Evolutionary conservation across 2,888 invertebrate genomes (phyloP), one percentile per base, ranked within the genome.

Genomic region (Acholoe squamosa): DNA sequence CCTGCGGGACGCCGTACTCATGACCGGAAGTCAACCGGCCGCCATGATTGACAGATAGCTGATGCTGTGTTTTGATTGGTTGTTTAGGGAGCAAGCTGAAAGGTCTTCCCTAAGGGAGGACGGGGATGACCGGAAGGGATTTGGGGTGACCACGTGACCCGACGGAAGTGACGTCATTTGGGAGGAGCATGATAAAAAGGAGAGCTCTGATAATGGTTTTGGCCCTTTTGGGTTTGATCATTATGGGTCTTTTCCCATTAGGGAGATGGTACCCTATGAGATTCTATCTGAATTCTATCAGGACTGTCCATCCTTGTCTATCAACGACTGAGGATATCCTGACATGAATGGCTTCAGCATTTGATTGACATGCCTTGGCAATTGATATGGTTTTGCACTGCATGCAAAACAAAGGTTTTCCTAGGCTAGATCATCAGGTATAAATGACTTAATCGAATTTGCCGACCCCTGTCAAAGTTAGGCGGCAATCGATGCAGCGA

Each of bases 71-170:
- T 71, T 71, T 71, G 71, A 71, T 71, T n/a, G 71, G 71, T 28
- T 71, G 71, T 71, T 71, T 71, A 28, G 14, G 25, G 71, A n/a
- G 71, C 12, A 3, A 14, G 71, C 25, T 71, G 31, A 71, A 71
- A 71, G 71, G n/a, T 25, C 25, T n/a, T 14, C 25, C 71, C 31
- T 28, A 14, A 3, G 28, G 28, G 71, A 25, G 25, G 19, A 14
- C 71, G 25, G 31, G 71, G 28, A 71, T 28, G 28, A 71, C 28
- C 71, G 71, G 71, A 71, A 71, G 71, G 25, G 71, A 71, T 71
- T 28, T 7, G 0, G 12, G 71, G 71, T 28, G 3, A 28, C 0
- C 31, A 25, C 12, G 28, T 25, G 12, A 28, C 12, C 71, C 71
- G 1, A 0, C 28, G 71, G 71, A 71, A 71, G 71, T 71, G 71